phyloP scores from a whole-genome alignment of 2,888 invertebrate genomes.

The Philereme transversata region DNA sequence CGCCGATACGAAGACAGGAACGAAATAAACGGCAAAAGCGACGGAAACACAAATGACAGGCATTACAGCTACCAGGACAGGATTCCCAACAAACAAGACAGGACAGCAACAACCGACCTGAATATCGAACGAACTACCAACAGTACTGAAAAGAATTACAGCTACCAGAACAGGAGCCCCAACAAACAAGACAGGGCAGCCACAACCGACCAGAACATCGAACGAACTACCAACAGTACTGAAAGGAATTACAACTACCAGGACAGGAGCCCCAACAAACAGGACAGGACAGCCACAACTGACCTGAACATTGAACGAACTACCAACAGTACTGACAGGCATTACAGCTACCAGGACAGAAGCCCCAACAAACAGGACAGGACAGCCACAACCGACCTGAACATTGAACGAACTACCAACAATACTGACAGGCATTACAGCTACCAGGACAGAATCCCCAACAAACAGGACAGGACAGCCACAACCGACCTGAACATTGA shows the following conservation, averaged over 20 bases:
- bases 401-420: background rate
- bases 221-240: background rate
- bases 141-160: background rate
- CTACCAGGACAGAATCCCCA: background rate
- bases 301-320: no score
- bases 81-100: constrained; percentile 1
- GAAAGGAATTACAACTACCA: background rate
- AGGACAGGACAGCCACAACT: background rate
- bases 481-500: no score
- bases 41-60: constrained; percentile 15
- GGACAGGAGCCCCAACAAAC: background rate
- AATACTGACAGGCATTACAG: background rate
- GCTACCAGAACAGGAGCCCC: background rate
- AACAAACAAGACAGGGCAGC: background rate
- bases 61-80: background rate
- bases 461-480: background rate
- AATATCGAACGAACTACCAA: no score
- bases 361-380: background rate
- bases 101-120: no score
- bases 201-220: background rate
- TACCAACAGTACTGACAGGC: background rate
- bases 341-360: background rate
- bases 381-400: background rate
- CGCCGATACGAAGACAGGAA: constrained; percentile 12
- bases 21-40: constrained; percentile 27